These are phyloP conservation scores for Hydraecia micacea DNA, from an alignment of 2,888 invertebrate species.

Conservation along the genomic window DNA sequence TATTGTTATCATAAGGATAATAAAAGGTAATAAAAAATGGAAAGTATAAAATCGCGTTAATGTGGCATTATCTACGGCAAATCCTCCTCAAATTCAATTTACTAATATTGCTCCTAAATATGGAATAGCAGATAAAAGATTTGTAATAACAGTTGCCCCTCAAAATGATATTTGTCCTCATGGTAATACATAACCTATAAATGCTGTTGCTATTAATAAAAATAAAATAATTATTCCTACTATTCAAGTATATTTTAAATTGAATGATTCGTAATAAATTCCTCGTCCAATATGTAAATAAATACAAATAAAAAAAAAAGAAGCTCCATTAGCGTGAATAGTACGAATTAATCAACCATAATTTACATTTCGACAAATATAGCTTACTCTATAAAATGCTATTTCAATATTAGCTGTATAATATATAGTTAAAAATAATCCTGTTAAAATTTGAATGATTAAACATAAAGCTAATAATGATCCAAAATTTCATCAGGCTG, in stretches of 20 bases:
- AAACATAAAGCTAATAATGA: slow-evolving; percentile 91
- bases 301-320: slow-evolving; percentile 93
- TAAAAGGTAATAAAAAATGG: slow-evolving; percentile 93
- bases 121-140: slow-evolving; percentile 93
- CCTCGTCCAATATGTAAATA: slow-evolving; percentile 93
- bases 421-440: slow-evolving; percentile 93
- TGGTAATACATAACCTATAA: slow-evolving; percentile 94
- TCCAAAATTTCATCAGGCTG: slow-evolving; percentile 92
- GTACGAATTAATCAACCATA: slow-evolving; percentile 92
- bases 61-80: slow-evolving; percentile 93
- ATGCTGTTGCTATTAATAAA: slow-evolving; percentile 93
- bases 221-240: slow-evolving; percentile 92
- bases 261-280: slow-evolving; percentile 87
- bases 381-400: slow-evolving; percentile 92
- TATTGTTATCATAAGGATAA: slow-evolving; percentile 91
- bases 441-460: slow-evolving; percentile 92
- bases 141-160: slow-evolving; percentile 95
- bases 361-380: slow-evolving; percentile 93
- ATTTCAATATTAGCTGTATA: slow-evolving; percentile 91
- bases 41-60: slow-evolving; percentile 94
- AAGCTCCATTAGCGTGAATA: slow-evolving; percentile 93
- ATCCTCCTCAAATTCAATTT: slow-evolving; percentile 94
- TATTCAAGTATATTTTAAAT: slow-evolving; percentile 91
- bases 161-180: slow-evolving; percentile 96
- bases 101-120: slow-evolving; percentile 92